Evolutionary conservation across 2,797 vertebrate genomes (phyloP).

Genomic region (Ataeniobius toweri): DNA sequence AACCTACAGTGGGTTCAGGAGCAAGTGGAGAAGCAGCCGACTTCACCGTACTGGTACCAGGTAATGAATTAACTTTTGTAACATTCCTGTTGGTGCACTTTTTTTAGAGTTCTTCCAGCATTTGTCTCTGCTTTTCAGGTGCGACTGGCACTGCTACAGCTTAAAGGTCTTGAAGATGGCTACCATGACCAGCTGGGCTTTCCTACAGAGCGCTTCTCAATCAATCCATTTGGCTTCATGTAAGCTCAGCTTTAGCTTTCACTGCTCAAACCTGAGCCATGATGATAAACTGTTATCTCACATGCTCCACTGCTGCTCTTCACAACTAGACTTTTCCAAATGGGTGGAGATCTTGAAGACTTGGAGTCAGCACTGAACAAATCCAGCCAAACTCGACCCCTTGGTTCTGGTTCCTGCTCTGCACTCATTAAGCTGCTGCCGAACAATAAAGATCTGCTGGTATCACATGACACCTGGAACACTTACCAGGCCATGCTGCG

Average conservation of each 20-base stretch:
- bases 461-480: constrained; percentile 94
- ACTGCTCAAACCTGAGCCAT: background rate
- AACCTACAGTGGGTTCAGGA: constrained; percentile 90
- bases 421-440: constrained; percentile 94
- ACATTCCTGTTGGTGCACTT: background rate
- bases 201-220: constrained; percentile 76
- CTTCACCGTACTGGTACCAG: constrained; percentile 91
- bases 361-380: constrained; percentile 89
- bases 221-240: constrained; percentile 93
- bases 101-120: background rate
- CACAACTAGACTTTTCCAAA: constrained; percentile 85
- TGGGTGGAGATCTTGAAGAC: constrained; percentile 92
- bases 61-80: constrained; percentile 63
- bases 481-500: constrained; percentile 93
- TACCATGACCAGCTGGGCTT: constrained; percentile 82
- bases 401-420: constrained; percentile 93
- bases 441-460: constrained; percentile 85
- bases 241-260: constrained; percentile 68
- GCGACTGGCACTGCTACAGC: constrained; percentile 88
- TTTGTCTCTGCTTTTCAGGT: constrained; percentile 75
- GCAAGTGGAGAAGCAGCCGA: constrained; percentile 74
- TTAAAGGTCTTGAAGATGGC: constrained; percentile 93
- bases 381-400: constrained; percentile 61
- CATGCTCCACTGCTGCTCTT: background rate
- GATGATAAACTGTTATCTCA: constrained; percentile 4